phyloP scores from a whole-genome alignment of 1,140 invertebrate genomes.

The Cotesia vestalis region DNA sequence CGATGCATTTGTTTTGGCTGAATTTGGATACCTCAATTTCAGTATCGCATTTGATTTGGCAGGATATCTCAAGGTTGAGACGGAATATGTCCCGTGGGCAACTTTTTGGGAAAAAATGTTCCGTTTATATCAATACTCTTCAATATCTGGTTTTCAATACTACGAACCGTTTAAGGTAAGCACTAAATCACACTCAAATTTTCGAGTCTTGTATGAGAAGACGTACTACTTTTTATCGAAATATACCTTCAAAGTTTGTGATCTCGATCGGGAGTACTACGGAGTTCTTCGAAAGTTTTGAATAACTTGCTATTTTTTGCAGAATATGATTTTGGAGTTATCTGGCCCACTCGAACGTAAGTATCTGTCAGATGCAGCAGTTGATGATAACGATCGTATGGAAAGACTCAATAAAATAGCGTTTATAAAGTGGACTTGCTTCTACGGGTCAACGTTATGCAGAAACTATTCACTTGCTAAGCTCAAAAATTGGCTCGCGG shows the following conservation, averaged over 20 bases:
- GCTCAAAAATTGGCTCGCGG: slow-evolving; percentile 72
- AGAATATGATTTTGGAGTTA: too few relatives aligned
- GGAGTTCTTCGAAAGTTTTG: too few relatives aligned
- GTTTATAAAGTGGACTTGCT: slow-evolving; percentile 73
- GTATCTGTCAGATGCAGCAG: not conserved
- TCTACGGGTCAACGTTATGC: slow-evolving; percentile 71
- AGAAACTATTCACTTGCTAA: slow-evolving; percentile 68
- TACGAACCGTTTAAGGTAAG: slow-evolving; percentile 41
- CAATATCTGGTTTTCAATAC: slow-evolving; percentile 49
- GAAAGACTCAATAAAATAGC: slow-evolving; percentile 71
- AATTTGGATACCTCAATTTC: slow-evolving; percentile 67
- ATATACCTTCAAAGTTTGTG: too few relatives aligned
- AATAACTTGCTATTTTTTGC: too few relatives aligned
- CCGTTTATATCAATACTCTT: slow-evolving; percentile 65
- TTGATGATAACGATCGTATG: slow-evolving; percentile 67
- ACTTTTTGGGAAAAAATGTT: slow-evolving; percentile 69
- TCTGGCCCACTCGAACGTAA: too few relatives aligned
- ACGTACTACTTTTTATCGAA: too few relatives aligned
- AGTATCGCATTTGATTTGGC: slow-evolving; percentile 68
- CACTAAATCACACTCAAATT: not conserved
- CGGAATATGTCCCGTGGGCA: slow-evolving; percentile 73
- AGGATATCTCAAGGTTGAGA: slow-evolving; percentile 70
- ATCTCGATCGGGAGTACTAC: too few relatives aligned
- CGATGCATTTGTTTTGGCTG: slow-evolving; percentile 76
- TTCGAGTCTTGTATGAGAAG: too few relatives aligned